Evolutionary conservation across 2,797 vertebrate genomes (phyloP), one percentile per base, ranked within the genome.

Genomic region (Limosa lapponica): DNA sequence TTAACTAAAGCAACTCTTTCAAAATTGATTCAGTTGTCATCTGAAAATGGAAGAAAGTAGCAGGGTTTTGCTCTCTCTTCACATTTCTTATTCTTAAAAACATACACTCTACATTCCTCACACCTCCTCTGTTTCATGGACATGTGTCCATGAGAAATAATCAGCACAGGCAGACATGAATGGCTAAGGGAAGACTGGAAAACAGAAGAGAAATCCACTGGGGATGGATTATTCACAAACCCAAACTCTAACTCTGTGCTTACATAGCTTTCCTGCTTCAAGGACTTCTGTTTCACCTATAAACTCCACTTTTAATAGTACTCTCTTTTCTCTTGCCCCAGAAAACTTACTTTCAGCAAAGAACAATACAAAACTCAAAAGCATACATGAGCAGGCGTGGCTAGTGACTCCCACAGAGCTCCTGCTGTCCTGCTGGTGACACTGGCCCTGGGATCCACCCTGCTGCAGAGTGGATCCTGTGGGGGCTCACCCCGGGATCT

Each of bases 351-450:
- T 79, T 72, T 16, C 55, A 70, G 27, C 16, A 13, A 19, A 44
- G 46, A 62, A 52, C 39, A n/a, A 18, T 54, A 13, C 16, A 41
- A 25, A 43, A 30, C 27, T 8, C 7, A 22, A 16, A 12, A 41
- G 28, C 11, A 8, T 2, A 20, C 24, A 13, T 0, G 5, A 61
- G 32, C 36, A 39, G 66, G 10, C 6, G 1, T 2, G 46, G 46
- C 30, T 24, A 23, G 34, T 1, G 64, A 30, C 10, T 65, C 10
- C 11, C 37, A 14, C 46, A 16, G 28, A 25, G 23, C 73, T 67
- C 34, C 54, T 4, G 10, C 37, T 1, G 16, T 10, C n/a, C 24
- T 17, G 16, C 72, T 20, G 58, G 27, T 17, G 67, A 24, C 82
- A 23, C 19, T 2, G 43, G 44, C 39, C n/a, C 72, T 8, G 37